Percentiles rank a stretch among this genome's conserved stretches.
Evolutionary conservation across 2,888 invertebrate species (phyloP).

Genomic region (Hartigia nigra): DNA sequence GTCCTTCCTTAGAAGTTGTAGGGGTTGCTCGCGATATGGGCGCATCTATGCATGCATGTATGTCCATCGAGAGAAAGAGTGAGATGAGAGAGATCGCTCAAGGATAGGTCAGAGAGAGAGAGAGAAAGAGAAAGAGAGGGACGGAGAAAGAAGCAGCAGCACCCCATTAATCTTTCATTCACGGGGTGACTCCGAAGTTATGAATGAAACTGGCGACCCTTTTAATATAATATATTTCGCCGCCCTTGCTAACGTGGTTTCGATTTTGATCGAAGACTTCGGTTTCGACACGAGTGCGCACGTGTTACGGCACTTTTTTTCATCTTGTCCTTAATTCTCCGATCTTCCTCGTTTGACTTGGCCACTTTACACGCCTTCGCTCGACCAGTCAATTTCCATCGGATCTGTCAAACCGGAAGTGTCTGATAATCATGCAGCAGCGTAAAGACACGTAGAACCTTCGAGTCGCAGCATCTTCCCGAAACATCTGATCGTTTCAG

Average conservation of each 20-base stretch:
- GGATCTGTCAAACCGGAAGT: neutral
- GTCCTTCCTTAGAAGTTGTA: neutral
- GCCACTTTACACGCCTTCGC: neutral
- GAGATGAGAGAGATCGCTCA: neutral
- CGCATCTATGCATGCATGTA: neutral
- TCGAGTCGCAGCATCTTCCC: neutral
- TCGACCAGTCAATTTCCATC: neutral
- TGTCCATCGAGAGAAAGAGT: neutral
- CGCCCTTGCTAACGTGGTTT: conserved; percentile 47
- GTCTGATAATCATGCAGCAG: neutral
- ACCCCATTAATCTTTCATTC: conserved; percentile 52
- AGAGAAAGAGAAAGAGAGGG: conserved; percentile 19
- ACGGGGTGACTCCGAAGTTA: conserved; percentile 43
- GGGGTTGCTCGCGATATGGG: neutral
- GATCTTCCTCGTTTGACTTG: neutral
- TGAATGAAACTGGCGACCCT: conserved; percentile 46
- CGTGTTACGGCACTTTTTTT: neutral
- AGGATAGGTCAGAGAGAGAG: conserved; percentile 8
- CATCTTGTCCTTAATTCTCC: neutral
- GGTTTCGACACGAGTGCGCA: neutral
- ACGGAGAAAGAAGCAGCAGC: no score
- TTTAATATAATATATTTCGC: conserved; percentile 40
- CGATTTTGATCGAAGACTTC: conserved; percentile 54
- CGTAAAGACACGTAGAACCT: neutral
- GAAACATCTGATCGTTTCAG: conserved; percentile 31